Evolutionary conservation across 2,113 vertebrate genomes (phyloP).

Genomic region (Sebastes fasciatus): DNA sequence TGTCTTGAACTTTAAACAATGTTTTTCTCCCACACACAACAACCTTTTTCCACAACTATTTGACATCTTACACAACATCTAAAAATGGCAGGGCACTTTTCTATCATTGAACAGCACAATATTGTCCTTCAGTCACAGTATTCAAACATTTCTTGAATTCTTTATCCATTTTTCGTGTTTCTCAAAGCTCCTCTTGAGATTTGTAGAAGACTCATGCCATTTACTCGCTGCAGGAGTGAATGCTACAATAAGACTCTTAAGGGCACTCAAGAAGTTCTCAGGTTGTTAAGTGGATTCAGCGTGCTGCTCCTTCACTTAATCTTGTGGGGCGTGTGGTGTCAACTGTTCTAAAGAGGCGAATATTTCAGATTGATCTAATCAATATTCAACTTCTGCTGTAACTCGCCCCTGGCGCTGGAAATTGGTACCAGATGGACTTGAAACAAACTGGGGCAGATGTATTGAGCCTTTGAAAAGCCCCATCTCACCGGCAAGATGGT

Average conservation of each 20-base stretch:
- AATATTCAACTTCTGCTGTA: conserved; percentile 68
- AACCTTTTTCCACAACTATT: conserved; percentile 6
- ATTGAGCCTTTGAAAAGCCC: conserved; percentile 37
- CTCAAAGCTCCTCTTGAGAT: not conserved
- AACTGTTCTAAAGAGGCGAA: conserved; percentile 45
- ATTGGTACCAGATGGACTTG: conserved; percentile 57
- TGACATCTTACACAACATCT: conserved; percentile 1
- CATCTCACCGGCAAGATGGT: conserved; percentile 22
- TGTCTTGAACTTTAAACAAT: not conserved
- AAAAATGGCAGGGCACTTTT: not conserved
- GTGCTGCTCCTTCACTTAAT: conserved; percentile 48
- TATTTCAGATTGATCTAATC: conserved; percentile 64
- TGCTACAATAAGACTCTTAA: conserved; percentile 10
- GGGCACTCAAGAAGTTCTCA: conserved; percentile 29
- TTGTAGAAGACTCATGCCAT: not conserved
- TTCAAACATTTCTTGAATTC: not conserved
- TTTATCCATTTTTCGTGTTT: not conserved
- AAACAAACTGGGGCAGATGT: conserved; percentile 57
- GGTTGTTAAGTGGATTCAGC: conserved; percentile 48
- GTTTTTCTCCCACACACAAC: conserved; percentile 7
- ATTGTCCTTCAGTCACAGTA: not conserved
- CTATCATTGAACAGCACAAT: conserved; percentile 1
- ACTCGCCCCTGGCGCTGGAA: conserved; percentile 35
- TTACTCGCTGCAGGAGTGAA: conserved; percentile 18
- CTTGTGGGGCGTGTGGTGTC: conserved; percentile 39